These are phyloP conservation scores for Cyrtonyx montezumae DNA, from an alignment of 2,113 vertebrate genomes.

Conservation along the genomic window DNA sequence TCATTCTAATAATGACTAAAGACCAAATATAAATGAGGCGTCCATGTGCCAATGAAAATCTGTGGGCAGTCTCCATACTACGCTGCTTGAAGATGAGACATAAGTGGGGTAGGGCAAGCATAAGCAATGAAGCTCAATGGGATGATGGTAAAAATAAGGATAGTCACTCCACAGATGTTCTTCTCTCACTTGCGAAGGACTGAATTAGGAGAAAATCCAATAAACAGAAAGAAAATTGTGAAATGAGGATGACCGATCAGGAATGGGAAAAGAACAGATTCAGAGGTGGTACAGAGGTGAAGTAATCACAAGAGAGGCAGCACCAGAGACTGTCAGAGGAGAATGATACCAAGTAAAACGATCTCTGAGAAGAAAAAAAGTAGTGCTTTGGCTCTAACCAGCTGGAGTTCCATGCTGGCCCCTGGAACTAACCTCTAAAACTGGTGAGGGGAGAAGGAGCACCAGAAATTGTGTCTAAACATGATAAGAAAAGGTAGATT, in stretches of 20 bases:
- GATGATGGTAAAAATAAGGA: neutral
- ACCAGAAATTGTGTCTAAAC: neutral
- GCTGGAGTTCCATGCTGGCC: neutral
- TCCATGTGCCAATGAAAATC: neutral
- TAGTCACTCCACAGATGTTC: neutral
- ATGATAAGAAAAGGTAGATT: neutral
- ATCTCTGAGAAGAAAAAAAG: neutral
- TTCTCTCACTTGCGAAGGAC: neutral
- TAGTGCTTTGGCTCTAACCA: neutral
- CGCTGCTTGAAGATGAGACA: neutral
- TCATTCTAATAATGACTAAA: neutral
- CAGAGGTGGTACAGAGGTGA: neutral
- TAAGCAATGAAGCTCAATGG: neutral
- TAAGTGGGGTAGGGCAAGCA: neutral
- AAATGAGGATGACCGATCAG: neutral
- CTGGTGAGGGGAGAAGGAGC: neutral
- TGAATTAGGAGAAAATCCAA: neutral
- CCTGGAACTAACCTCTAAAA: neutral
- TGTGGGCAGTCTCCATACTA: neutral
- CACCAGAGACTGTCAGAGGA: neutral
- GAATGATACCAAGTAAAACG: neutral
- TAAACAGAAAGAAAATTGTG: neutral
- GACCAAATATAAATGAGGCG: neutral
- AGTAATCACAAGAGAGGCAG: neutral
- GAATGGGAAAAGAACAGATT: neutral